Base-by-base conservation (phyloP, 1,140 invertebrate species). In the Bombus cullumanus region DNA sequence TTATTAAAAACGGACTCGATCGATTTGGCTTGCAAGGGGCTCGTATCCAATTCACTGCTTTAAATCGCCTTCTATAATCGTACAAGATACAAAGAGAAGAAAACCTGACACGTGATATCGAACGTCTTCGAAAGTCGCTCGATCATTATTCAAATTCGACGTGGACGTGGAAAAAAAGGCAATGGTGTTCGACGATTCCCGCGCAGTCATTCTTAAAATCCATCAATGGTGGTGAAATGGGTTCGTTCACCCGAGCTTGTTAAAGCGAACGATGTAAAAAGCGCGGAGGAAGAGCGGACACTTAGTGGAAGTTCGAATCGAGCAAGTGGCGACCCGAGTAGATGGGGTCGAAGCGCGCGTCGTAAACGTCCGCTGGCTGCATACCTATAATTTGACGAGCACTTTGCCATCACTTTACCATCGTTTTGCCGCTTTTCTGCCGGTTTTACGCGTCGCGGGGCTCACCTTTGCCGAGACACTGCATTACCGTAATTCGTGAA, bases 371-470 rank as follows among this genome's bases (percentile, higher is more conserved):
- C 59, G 34, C 81, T 66, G 76, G 81, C 68, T 81, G 88, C 88
- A 87, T 89, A 86, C 59, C 88, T 89, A 84, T 90, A 90, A 90
- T 90, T 90, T 87, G 88, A 90, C 88, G 88, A 87, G 80, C 88
- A 89, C 88, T 90, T 90, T 77, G 77, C 88, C 84, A 39, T 68
- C 88, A 41, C 79, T 86, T 74, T 22, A 62, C 83, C 80, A 69
- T 81, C 87, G 76, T 79, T 73, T 31, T 18, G 68, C n/a, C 62
- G 59, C 88, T 57, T 87, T 81, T 72, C 79, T 39, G 18, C 41
- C 59, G 31, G 43, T 78, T 57, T n/a, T 76, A 28, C 47, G 59
- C 81, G 68, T 31, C 59, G 18, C 10, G 10, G 2, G n/a, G 43
- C 10, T 22, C 64, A 25, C 69, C 53, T 31, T 43, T 37, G 22